These are phyloP conservation scores for Cataglyphis altisquamis DNA, from an alignment of 2,888 invertebrate genomes.

Conservation along the genomic window DNA sequence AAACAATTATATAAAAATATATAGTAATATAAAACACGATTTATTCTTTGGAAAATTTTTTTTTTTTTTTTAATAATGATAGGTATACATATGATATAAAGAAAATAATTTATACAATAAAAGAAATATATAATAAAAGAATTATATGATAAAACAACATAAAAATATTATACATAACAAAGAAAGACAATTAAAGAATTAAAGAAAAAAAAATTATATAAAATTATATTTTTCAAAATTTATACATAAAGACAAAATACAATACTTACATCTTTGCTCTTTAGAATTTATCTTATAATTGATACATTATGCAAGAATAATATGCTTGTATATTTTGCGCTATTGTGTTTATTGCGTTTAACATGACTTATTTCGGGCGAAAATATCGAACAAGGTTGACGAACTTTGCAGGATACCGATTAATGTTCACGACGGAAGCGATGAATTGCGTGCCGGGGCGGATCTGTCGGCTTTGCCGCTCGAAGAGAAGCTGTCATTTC, in stretches of 20 bases:
- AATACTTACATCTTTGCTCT: not conserved
- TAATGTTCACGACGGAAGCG: conserved; percentile 70
- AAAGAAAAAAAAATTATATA: too few relatives aligned
- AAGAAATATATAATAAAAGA: not conserved
- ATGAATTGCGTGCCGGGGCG: conserved; percentile 69
- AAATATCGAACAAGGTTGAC: not conserved
- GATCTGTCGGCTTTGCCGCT: conserved; percentile 47
- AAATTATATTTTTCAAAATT: not conserved
- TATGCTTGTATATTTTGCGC: not conserved
- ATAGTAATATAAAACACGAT: not conserved
- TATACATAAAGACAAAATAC: not conserved
- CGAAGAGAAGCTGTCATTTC: conserved; percentile 47
- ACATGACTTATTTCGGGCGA: not conserved
- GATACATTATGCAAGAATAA: not conserved
- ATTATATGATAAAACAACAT: not conserved
- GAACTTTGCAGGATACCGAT: conserved; percentile 47
- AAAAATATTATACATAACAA: not conserved
- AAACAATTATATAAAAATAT: not conserved
- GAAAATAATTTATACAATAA: not conserved
- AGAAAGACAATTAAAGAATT: not conserved
- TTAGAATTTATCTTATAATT: not conserved
- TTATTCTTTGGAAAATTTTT: not conserved
- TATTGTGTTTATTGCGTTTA: not conserved
- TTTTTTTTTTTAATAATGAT: not conserved
- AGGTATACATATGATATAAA: not conserved